Evolutionary conservation across 2,113 vertebrate species (phyloP).

Genomic region (Clarias magur): DNA sequence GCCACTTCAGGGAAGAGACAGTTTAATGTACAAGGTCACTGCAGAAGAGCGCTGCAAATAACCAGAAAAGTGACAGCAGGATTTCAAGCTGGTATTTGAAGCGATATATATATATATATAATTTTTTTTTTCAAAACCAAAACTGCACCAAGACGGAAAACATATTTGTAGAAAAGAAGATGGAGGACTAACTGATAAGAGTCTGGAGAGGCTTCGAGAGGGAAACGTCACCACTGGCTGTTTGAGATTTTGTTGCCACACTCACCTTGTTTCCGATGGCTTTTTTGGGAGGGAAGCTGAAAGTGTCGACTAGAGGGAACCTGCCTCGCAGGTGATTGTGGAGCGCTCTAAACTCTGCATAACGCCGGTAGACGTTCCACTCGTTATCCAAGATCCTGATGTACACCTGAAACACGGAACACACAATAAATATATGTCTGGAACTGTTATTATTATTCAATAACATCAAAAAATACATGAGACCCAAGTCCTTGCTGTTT

Average conservation of each 20-base stretch:
- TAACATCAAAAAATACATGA: neutral
- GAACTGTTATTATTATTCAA: constrained; percentile 12
- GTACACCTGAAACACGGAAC: constrained; percentile 80
- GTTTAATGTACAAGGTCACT: neutral
- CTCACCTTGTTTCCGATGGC: constrained; percentile 97
- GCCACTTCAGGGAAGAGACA: neutral
- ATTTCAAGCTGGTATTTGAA: neutral
- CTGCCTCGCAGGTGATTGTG: constrained; percentile 85
- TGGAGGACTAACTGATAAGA: neutral
- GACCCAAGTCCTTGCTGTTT: neutral
- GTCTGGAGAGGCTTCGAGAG: neutral
- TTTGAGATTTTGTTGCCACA: neutral
- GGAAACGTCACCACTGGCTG: neutral
- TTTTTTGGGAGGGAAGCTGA: constrained; percentile 95
- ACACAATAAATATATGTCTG: neutral
- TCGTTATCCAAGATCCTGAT: constrained; percentile 96
- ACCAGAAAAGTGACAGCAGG: neutral
- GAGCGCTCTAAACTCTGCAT: constrained; percentile 88
- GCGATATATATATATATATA: neutral
- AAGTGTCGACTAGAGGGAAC: constrained; percentile 87
- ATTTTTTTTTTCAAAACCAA: neutral
- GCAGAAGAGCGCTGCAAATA: neutral
- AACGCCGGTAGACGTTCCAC: constrained; percentile 97
- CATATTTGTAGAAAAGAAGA: neutral
- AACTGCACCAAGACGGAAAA: neutral